phyloP scores from a whole-genome alignment of 2,797 vertebrate species.

The Dallia pectoralis region DNA sequence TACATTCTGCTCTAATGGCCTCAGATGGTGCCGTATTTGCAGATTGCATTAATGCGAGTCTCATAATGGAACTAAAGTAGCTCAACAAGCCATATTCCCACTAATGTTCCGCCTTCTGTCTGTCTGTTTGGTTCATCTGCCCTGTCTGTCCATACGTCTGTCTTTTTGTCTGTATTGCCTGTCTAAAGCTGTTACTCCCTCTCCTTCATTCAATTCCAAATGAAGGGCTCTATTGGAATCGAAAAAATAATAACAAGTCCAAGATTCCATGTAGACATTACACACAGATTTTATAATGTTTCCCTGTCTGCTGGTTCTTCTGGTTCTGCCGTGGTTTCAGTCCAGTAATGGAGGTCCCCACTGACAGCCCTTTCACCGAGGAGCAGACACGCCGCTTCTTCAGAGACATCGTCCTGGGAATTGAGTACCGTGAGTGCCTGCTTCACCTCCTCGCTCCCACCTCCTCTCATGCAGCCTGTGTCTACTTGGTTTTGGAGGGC shows the following conservation, averaged over 20 bases:
- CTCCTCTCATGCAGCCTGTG: not conserved
- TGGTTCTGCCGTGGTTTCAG: slow-evolving; percentile 58
- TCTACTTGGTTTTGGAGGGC: not conserved
- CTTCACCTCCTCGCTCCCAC: not conserved
- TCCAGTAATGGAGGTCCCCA: slow-evolving; percentile 96
- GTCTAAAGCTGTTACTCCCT: slow-evolving; percentile 14
- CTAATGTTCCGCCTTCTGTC: slow-evolving; percentile 1
- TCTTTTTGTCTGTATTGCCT: not conserved
- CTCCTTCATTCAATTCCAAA: not conserved
- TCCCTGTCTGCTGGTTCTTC: not conserved
- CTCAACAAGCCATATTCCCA: not conserved
- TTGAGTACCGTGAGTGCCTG: slow-evolving; percentile 91
- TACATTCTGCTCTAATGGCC: not conserved
- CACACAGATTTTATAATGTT: too few species aligned
- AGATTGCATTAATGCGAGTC: not conserved
- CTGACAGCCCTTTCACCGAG: slow-evolving; percentile 84
- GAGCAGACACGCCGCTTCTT: slow-evolving; percentile 90
- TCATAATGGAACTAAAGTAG: not conserved
- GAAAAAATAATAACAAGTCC: too few species aligned
- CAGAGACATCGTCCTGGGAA: slow-evolving; percentile 92
- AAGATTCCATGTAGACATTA: too few species aligned
- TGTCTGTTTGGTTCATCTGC: not conserved
- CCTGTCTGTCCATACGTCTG: slow-evolving; percentile 18
- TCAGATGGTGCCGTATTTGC: not conserved
- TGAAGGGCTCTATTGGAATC: too few species aligned